Evolutionary conservation across 2,113 vertebrate genomes (phyloP).

Genomic region (Vidua macroura): DNA sequence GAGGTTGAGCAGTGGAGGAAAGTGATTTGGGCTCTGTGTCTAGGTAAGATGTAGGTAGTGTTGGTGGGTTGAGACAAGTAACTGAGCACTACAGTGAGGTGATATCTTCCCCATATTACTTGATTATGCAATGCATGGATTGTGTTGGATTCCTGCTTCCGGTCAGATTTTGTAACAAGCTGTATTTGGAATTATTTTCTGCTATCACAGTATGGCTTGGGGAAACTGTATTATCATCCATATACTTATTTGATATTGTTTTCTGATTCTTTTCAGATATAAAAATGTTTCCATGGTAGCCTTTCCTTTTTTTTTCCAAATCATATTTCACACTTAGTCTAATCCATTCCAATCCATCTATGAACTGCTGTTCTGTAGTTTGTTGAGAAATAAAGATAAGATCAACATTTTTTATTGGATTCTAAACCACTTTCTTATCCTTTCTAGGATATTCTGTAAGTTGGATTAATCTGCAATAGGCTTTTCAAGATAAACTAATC

Average conservation of each 20-base stretch:
- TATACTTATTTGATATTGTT: not conserved
- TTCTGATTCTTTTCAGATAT: not conserved
- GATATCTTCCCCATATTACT: fast-evolving
- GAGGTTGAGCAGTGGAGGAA: not conserved
- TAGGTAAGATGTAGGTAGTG: not conserved
- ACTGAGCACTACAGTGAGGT: not conserved
- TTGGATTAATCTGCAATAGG: not conserved
- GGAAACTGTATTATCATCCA: not conserved
- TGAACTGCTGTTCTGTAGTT: not conserved
- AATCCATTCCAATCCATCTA: not conserved
- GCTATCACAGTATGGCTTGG: not conserved
- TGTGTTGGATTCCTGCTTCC: not conserved
- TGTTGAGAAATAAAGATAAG: not conserved
- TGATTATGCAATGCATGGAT: not conserved
- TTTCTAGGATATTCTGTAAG: not conserved
- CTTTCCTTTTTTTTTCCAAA: not conserved
- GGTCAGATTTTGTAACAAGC: not conserved
- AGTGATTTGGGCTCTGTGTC: not conserved
- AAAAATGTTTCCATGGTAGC: not conserved
- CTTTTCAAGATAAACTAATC: not conserved
- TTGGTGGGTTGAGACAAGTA: not conserved
- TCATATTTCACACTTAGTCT: not conserved
- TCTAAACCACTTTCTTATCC: not conserved
- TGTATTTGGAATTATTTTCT: not conserved
- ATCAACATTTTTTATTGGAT: not conserved